phyloP scores from a whole-genome alignment of 2,113 vertebrate genomes.

The Microtus pennsylvanicus region DNA sequence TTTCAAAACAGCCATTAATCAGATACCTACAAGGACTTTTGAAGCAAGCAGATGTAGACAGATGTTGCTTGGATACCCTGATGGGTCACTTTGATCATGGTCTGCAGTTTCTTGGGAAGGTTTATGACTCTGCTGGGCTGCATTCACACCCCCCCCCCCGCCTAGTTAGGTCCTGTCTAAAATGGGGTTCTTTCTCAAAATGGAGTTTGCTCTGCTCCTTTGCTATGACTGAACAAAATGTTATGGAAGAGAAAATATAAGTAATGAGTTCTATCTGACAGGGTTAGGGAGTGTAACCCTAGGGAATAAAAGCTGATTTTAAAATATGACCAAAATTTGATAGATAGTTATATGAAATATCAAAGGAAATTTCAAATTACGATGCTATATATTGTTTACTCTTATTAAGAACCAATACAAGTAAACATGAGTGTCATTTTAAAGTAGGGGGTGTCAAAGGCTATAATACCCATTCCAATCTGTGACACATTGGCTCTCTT shows the following conservation, averaged over 20 bases:
- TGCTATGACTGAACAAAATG: not conserved
- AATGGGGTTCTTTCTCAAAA: no score
- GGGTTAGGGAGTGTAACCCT: not conserved
- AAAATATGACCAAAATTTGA: constrained; percentile 25
- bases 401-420: constrained; percentile 22
- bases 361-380: constrained; percentile 7
- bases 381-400: constrained; percentile 25
- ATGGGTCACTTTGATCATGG: no score
- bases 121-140: no score
- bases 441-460: not conserved
- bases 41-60: no score
- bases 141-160: accelerated
- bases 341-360: not conserved
- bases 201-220: no score
- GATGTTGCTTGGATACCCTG: no score
- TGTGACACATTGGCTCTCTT: not conserved
- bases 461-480: not conserved
- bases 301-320: not conserved
- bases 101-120: no score
- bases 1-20: no score
- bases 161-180: no score
- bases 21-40: no score
- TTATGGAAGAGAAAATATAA: not conserved
- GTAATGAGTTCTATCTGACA: constrained; percentile 32
- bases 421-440: not conserved